These are phyloP conservation scores for Oreortyx pictus DNA, from an alignment of 2,797 vertebrate genomes.

Conservation along the genomic window DNA sequence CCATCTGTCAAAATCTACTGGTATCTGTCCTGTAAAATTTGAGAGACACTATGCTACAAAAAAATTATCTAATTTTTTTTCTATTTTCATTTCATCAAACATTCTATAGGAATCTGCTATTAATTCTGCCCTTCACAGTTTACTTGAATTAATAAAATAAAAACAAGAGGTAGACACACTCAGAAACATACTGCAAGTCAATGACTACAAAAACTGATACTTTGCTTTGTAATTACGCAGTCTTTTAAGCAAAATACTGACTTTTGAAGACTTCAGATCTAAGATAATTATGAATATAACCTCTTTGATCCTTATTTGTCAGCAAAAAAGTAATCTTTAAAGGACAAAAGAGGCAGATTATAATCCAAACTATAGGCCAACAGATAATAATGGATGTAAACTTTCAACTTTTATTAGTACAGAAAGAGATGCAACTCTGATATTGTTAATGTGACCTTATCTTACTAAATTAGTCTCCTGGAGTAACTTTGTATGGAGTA, in stretches of 20 bases:
- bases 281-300: constrained; percentile 44
- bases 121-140: not conserved
- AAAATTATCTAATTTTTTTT: not conserved
- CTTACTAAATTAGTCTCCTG: not conserved
- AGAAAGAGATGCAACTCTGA: not conserved
- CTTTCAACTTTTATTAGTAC: not conserved
- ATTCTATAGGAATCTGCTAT: not conserved
- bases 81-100: not conserved
- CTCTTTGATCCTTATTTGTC: not conserved
- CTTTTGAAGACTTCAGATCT: constrained; percentile 65
- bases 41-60: not conserved
- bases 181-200: constrained; percentile 40
- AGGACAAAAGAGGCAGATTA: not conserved
- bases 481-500: not conserved
- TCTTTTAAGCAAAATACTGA: constrained; percentile 61
- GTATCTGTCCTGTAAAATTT: not conserved
- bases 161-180: constrained; percentile 44
- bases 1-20: not conserved
- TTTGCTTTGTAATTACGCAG: constrained; percentile 45
- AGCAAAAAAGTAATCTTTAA: not conserved
- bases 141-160: not conserved
- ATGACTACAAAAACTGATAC: constrained; percentile 53
- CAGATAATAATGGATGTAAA: not conserved
- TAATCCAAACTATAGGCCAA: not conserved
- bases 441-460: not conserved